These are phyloP conservation scores for Buathra laborator DNA, from an alignment of 2,888 invertebrate genomes.

Conservation along the genomic window DNA sequence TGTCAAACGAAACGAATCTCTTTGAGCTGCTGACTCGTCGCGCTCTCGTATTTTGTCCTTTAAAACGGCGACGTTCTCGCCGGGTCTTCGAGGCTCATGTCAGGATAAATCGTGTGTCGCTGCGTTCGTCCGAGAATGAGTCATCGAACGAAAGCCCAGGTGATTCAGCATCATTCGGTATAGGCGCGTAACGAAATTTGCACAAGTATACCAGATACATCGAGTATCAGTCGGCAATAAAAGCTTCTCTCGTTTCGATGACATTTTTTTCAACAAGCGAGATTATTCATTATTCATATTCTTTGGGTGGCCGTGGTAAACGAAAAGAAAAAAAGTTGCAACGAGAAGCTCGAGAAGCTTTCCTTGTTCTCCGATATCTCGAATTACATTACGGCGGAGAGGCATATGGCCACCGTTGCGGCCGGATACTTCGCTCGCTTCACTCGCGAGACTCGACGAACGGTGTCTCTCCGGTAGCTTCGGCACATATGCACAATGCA, in stretches of 20 bases:
- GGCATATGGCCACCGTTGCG: constrained; percentile 56
- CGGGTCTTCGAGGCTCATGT: not conserved
- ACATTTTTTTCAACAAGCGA: not conserved
- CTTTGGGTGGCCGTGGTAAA: not conserved
- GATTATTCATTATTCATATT: not conserved
- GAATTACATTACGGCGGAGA: constrained; percentile 45
- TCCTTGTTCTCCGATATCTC: constrained; percentile 62
- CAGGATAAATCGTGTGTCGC: constrained; percentile 3
- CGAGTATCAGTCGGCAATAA: not conserved
- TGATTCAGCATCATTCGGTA: not conserved
- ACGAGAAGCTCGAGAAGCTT: constrained; percentile 46
- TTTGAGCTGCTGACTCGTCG: not conserved
- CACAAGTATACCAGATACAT: not conserved
- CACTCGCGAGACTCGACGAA: not conserved
- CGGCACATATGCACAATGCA: constrained; percentile 23
- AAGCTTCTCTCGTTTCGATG: not conserved
- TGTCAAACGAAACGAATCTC: not conserved
- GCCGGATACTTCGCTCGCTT: not conserved
- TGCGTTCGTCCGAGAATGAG: not conserved
- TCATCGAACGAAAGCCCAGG: constrained; percentile 4
- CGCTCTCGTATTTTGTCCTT: not conserved
- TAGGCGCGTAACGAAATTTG: not conserved
- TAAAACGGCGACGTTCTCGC: not conserved
- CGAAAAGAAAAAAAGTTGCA: constrained; percentile 11
- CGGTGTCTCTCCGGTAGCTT: not conserved